phyloP scores from a whole-genome alignment of 2,888 invertebrate species.

The Leucania comma region DNA sequence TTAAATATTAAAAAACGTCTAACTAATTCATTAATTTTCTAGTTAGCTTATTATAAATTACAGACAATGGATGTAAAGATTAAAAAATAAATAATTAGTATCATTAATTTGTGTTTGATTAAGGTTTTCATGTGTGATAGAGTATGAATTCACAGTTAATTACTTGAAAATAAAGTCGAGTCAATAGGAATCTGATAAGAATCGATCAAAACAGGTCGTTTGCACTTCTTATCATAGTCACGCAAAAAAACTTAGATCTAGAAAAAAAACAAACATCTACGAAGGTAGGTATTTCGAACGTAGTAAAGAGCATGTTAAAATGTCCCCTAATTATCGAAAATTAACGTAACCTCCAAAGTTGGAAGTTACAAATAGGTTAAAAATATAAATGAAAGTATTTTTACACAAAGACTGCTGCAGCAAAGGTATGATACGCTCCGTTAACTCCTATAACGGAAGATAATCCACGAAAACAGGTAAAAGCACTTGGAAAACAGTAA shows the following conservation, averaged over 20 bases:
- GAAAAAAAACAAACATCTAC: not conserved
- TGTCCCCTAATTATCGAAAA: constrained; percentile 9
- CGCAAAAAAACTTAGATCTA: constrained; percentile 19
- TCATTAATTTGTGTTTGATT: not conserved
- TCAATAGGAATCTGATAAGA: constrained; percentile 56
- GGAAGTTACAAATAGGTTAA: constrained; percentile 38
- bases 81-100: not conserved
- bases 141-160: not conserved
- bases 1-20: not conserved
- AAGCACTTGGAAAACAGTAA: constrained; percentile 77
- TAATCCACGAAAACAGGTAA: constrained; percentile 79
- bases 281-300: not conserved
- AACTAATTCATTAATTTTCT: not conserved
- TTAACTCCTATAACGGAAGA: constrained; percentile 80
- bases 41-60: constrained; percentile 5
- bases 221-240: constrained; percentile 9
- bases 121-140: not conserved
- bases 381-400: constrained; percentile 59
- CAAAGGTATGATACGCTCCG: constrained; percentile 75
- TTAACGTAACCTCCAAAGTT: constrained; percentile 53
- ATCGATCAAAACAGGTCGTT: constrained; percentile 32
- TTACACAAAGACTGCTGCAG: constrained; percentile 75
- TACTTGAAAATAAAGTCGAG: constrained; percentile 12
- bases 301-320: constrained; percentile 21
- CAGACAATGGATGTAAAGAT: not conserved